A percentile compares a stretch with the other conserved stretches of the same genome.
Evolutionary conservation across 2,888 invertebrate genomes (phyloP).

Genomic region (Dicranocentrus wangi): DNA sequence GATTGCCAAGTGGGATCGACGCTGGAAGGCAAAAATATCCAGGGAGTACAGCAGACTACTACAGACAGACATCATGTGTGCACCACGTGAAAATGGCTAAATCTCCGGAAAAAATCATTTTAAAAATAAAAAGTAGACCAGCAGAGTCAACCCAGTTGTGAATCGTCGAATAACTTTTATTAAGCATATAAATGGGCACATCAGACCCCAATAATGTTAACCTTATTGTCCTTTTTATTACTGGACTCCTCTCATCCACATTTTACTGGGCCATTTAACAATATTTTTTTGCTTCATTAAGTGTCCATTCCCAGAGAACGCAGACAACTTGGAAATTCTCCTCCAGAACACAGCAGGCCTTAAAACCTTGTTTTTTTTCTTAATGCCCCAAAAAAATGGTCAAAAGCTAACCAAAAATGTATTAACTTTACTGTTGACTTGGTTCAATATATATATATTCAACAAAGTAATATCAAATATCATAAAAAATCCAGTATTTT

Average conservation of each 20-base stretch:
- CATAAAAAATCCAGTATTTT: slow-evolving; percentile 16
- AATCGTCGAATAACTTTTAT: slow-evolving; percentile 44
- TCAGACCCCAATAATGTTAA: slow-evolving; percentile 40
- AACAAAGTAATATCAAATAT: slow-evolving; percentile 39
- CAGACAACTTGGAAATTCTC: not conserved
- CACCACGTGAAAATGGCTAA: too few species aligned
- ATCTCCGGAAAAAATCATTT: too few species aligned
- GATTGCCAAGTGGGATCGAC: too few species aligned
- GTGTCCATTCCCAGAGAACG: slow-evolving; percentile 44
- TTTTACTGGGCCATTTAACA: slow-evolving; percentile 1
- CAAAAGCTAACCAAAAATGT: slow-evolving; percentile 35
- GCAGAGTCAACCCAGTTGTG: slow-evolving; percentile 28
- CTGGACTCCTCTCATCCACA: slow-evolving; percentile 3
- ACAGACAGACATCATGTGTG: too few species aligned
- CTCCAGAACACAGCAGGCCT: slow-evolving; percentile 26
- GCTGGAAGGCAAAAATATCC: too few species aligned
- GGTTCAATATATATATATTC: too few species aligned
- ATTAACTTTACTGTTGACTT: too few species aligned
- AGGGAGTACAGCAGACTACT: too few species aligned
- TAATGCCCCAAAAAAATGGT: not conserved
- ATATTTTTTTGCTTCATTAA: slow-evolving; percentile 24
- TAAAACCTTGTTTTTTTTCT: not conserved
- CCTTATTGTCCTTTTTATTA: slow-evolving; percentile 48
- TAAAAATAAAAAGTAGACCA: slow-evolving; percentile 11
- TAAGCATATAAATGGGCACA: slow-evolving; percentile 44